phyloP scores from a whole-genome alignment of 2,113 vertebrate species.

The Lepus timidus region DNA sequence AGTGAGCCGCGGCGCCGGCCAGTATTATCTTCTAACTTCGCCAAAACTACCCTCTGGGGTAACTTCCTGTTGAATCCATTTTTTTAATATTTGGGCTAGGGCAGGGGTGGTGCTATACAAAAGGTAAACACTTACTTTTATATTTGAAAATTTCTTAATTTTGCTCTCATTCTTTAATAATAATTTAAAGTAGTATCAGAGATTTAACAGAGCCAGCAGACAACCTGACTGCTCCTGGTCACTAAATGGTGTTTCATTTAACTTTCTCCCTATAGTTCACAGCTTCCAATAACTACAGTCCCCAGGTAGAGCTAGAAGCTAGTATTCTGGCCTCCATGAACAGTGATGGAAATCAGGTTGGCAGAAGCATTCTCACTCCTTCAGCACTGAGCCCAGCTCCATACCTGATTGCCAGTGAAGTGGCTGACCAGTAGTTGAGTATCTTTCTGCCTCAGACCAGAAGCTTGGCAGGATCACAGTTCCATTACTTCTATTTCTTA shows the following conservation, averaged over 20 bases:
- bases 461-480: not conserved
- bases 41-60: not conserved
- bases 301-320: not conserved
- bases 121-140: not conserved
- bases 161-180: not conserved
- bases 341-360: not conserved
- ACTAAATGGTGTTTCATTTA: not conserved
- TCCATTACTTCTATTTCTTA: not conserved
- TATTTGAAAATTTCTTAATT: not conserved
- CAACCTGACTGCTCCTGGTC: not conserved
- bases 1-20: too few species aligned
- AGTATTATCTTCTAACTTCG: not conserved
- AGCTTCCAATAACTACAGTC: not conserved
- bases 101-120: not conserved
- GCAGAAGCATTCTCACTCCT: not conserved
- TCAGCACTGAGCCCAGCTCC: not conserved
- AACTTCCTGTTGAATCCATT: not conserved
- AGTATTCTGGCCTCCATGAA: not conserved
- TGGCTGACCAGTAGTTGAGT: not conserved
- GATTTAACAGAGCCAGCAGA: not conserved
- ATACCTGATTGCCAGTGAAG: not conserved
- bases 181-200: not conserved
- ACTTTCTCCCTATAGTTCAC: not conserved
- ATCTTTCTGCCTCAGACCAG: not conserved
- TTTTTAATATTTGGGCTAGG: not conserved